Percentiles rank a stretch among this genome's conserved stretches.
These are phyloP conservation scores for Ptychodera flava DNA, from an alignment of 35 echinoderm and acorn worm genomes.

Conservation along the genomic window DNA sequence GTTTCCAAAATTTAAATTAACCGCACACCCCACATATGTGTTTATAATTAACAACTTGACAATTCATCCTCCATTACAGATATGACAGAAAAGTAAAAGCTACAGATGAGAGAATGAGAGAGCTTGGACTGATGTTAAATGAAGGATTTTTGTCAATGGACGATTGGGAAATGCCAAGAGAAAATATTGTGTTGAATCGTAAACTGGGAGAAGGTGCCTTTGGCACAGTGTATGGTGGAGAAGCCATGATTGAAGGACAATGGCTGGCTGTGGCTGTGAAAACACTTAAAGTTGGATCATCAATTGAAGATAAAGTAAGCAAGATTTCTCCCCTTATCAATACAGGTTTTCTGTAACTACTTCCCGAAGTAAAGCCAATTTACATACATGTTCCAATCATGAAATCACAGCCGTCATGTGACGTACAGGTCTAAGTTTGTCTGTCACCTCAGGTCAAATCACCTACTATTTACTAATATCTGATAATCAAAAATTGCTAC, in stretches of 20 bases:
- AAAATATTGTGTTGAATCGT: slow-evolving; percentile 77
- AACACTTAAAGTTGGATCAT: slow-evolving; percentile 72
- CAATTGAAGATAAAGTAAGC: slow-evolving; percentile 83
- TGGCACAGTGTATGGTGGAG: slow-evolving; percentile 88
- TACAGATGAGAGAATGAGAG: slow-evolving; percentile 66
- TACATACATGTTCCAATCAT: no score
- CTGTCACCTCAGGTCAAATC: no score
- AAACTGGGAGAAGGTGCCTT: slow-evolving; percentile 92
- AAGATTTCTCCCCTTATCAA: neutral
- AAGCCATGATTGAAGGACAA: slow-evolving; percentile 50
- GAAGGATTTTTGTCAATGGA: slow-evolving; percentile 51
- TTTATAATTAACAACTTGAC: no score
- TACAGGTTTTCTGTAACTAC: no score
- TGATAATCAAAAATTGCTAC: no score
- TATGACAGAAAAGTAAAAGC: slow-evolving; percentile 78
- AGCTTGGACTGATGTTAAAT: slow-evolving; percentile 61
- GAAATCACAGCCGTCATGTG: no score
- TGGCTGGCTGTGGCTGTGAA: slow-evolving; percentile 89
- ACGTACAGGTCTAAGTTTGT: no score
- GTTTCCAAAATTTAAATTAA: no score
- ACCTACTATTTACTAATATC: no score
- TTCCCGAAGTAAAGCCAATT: no score
- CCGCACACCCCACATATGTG: no score
- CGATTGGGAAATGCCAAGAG: slow-evolving; percentile 77
- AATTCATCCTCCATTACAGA: no score